These are phyloP conservation scores for Microplitis manilae DNA, from an alignment of 2,888 invertebrate species.

Conservation along the genomic window DNA sequence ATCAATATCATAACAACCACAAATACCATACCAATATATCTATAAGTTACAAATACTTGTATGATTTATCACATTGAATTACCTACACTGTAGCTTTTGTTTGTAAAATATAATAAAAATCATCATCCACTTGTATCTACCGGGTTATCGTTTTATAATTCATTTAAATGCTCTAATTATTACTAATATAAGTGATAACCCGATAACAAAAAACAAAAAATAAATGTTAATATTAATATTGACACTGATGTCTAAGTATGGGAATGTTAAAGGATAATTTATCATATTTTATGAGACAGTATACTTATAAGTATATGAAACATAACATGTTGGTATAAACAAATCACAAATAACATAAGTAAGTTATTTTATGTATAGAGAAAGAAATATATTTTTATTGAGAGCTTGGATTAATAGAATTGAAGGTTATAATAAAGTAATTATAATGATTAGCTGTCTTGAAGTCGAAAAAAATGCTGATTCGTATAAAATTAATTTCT, in stretches of 20 bases:
- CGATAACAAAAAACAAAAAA: neutral
- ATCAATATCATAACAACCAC: slow-evolving; percentile 11
- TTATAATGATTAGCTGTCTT: neutral
- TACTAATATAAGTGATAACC: neutral
- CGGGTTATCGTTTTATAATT: neutral
- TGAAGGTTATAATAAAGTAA: too few relatives aligned
- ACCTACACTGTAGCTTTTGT: neutral
- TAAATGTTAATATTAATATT: too few relatives aligned
- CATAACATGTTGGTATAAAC: too few relatives aligned
- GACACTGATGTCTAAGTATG: too few relatives aligned
- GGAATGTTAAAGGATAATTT: too few relatives aligned
- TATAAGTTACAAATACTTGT: too few relatives aligned
- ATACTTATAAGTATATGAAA: too few relatives aligned
- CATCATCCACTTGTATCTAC: neutral
- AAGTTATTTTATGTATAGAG: too few relatives aligned
- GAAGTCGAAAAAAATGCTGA: neutral
- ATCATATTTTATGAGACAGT: too few relatives aligned
- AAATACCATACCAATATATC: neutral
- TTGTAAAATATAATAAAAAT: neutral
- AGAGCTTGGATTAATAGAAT: neutral
- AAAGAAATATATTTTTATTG: neutral
- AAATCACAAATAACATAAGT: too few relatives aligned
- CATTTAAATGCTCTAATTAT: neutral
- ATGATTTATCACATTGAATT: neutral
- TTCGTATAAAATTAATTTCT: neutral